phyloP scores from a whole-genome alignment of 2,113 vertebrate species.

The Todiramphus saurophagus region DNA sequence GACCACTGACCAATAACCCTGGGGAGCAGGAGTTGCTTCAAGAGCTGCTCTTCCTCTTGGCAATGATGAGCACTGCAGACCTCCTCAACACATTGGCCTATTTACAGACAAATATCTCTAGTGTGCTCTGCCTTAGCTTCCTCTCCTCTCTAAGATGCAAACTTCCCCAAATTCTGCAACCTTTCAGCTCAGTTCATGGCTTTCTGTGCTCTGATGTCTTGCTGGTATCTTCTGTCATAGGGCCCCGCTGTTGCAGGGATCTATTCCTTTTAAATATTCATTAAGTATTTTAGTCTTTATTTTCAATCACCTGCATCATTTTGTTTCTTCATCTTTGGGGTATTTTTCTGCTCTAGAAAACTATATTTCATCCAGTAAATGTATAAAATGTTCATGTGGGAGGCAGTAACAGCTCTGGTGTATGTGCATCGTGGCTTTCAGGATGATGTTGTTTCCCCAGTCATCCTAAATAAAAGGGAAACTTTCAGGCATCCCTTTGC shows the following conservation, averaged over 20 bases:
- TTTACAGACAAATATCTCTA: not conserved
- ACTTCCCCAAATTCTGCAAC: not conserved
- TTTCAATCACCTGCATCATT: not conserved
- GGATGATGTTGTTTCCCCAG: not conserved
- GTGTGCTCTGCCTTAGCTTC: not conserved
- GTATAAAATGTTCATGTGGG: not conserved
- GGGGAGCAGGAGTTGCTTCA: not conserved
- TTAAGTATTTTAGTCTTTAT: not conserved
- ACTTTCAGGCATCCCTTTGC: not conserved
- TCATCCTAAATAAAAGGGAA: not conserved
- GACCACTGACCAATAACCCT: not conserved
- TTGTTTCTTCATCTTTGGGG: not conserved
- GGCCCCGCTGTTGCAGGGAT: not conserved
- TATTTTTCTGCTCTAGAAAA: not conserved
- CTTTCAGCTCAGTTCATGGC: not conserved
- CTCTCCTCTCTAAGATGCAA: not conserved
- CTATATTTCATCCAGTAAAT: not conserved
- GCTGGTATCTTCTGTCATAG: not conserved
- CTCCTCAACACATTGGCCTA: not conserved
- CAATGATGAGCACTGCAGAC: not conserved
- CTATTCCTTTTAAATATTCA: not conserved
- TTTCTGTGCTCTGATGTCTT: not conserved
- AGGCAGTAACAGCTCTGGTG: not conserved
- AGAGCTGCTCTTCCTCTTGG: not conserved
- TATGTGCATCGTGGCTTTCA: not conserved